Evolutionary conservation across 2,888 invertebrate species (phyloP).

Genomic region (Cloeon dipterum): DNA sequence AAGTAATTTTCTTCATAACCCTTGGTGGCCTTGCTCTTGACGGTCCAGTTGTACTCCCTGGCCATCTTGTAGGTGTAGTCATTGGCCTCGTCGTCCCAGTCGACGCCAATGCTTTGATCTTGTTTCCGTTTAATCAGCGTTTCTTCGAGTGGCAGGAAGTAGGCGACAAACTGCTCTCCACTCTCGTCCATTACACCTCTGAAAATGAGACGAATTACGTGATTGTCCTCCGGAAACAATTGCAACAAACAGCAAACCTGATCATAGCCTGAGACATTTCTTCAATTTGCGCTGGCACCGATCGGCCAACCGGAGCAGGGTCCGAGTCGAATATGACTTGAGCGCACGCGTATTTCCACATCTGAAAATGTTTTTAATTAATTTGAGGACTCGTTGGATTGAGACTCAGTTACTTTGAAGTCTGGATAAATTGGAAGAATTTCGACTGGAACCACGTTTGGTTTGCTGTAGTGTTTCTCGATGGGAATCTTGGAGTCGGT

Average conservation of each 20-base stretch:
- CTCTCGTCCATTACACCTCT: constrained; percentile 99
- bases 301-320: constrained; percentile 76
- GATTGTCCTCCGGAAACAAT: neutral
- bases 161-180: constrained; percentile 97
- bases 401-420: constrained; percentile 34
- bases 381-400: neutral
- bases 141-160: constrained; percentile 87
- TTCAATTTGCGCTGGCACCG: constrained; percentile 72
- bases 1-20: constrained; percentile 97
- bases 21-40: constrained; percentile 86
- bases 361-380: constrained; percentile 20
- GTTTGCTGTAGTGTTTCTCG: constrained; percentile 88
- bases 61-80: constrained; percentile 95
- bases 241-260: constrained; percentile 28
- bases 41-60: constrained; percentile 98
- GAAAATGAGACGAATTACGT: constrained; percentile 12
- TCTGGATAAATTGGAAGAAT: constrained; percentile 79
- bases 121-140: constrained; percentile 72
- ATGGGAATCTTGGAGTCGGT: constrained; percentile 67
- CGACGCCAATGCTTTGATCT: constrained; percentile 48
- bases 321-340: constrained; percentile 94
- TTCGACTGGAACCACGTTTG: constrained; percentile 79
- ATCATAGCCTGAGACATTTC: constrained; percentile 99
- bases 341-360: constrained; percentile 97
- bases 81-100: constrained; percentile 72